Evolutionary conservation across 2,888 invertebrate species (phyloP).

Genomic region (Orchesellides sinensis): DNA sequence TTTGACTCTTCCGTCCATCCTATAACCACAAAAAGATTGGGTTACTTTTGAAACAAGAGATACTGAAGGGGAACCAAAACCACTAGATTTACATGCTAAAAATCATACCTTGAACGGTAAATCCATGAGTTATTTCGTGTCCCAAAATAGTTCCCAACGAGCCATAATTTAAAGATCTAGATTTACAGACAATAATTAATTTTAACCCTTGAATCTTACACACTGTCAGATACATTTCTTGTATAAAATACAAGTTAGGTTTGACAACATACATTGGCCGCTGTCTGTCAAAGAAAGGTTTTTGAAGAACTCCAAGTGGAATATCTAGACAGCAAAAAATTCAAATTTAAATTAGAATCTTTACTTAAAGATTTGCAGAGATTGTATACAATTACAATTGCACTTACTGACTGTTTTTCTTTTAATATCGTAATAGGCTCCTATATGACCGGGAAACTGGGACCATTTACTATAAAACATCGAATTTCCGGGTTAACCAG

Average conservation of each 20-base stretch:
- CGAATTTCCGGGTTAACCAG: not conserved
- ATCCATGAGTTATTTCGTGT: constrained; percentile 56
- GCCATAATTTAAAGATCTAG: constrained; percentile 63
- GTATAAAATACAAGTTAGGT: not conserved
- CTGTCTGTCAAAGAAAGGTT: constrained; percentile 63
- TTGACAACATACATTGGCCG: constrained; percentile 51
- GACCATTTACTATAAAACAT: constrained; percentile 59
- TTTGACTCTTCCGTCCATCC: constrained; percentile 67
- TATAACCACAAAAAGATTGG: no score
- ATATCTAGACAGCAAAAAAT: constrained; percentile 43
- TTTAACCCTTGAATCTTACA: no score
- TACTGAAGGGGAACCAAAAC: not conserved
- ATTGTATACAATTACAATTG: not conserved
- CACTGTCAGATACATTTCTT: not conserved
- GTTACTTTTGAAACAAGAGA: no score
- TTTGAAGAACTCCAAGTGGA: constrained; percentile 63
- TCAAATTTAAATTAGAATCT: not conserved
- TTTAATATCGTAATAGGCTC: constrained; percentile 66
- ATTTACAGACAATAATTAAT: not conserved
- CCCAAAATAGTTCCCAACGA: constrained; percentile 62
- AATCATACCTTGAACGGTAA: constrained; percentile 43
- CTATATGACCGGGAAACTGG: constrained; percentile 66
- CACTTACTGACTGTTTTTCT: constrained; percentile 66
- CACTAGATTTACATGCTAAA: not conserved
- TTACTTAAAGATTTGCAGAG: not conserved